Evolutionary conservation across 2,888 invertebrate genomes (phyloP), one percentile per base, ranked within the genome.

Genomic region (Elegia similella): DNA sequence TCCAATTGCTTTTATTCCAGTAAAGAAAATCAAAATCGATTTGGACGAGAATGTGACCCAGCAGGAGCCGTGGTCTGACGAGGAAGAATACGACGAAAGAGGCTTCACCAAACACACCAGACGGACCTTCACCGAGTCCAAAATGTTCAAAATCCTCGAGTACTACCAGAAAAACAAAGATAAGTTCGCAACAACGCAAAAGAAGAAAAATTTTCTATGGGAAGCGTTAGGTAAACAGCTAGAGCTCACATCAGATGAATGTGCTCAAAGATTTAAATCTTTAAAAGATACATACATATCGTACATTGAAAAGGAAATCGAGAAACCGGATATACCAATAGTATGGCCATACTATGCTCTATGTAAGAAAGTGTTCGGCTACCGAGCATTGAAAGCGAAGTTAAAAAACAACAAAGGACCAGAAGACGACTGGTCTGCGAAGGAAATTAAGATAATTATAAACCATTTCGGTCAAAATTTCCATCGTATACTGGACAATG

Each of bases 331-430:
- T 58, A 82, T 80, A 67, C 84, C 85, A 0, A 85, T 90, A 2
- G 67, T 86, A 0, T 90, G 89, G 90, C 89, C 88, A 0, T 88
- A 90, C 55, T 90, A 86, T 8, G 69, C 75, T 3, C 60, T 87
- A 0, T 89, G 89, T 67, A 91, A 90, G 58, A 91, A 88, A 70
- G 87, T 88, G 0, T 91, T 90, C 16, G 89, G 90, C 0, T 89
- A 90, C 57, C 61, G 90, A 66, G 78, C 81, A 0, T 73, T 90
- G 1, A 90, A 87, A 60, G 69, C 71, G 0, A 88, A 88, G 61
- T 64, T 90, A 0, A 86, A 83, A 48, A 81, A 78, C 23, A 80
- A 78, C 0, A 80, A 79, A 62, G 46, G 0, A 71, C 75, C 0
- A 82, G 76, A 86, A 0, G 81, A 84, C 52, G 88, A 88, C 7